phyloP scores from a whole-genome alignment of 2,113 vertebrate species.

The Stomatorhinus ivindoensis region DNA sequence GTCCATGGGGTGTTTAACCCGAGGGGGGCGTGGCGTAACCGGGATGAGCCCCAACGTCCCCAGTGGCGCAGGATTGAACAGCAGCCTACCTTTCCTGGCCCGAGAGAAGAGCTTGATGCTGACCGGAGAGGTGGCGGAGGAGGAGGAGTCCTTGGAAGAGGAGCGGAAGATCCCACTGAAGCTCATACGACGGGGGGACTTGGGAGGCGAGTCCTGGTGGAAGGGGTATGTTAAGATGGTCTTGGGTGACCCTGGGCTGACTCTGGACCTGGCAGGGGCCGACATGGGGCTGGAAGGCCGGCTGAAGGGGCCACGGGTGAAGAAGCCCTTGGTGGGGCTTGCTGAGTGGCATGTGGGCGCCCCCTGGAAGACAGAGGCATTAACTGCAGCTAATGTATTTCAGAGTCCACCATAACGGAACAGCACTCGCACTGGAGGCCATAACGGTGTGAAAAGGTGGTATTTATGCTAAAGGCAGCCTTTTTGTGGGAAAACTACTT shows the following conservation, averaged over 20 bases:
- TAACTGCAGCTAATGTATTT: background rate
- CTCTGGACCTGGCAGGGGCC: slow-evolving; percentile 63
- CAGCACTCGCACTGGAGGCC: background rate
- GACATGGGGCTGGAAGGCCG: slow-evolving; percentile 77
- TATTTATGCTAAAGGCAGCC: background rate
- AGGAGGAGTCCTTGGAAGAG: slow-evolving; percentile 74
- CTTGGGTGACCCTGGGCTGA: slow-evolving; percentile 71
- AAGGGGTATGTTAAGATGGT: slow-evolving; percentile 75
- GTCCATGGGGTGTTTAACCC: background rate
- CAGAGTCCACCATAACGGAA: background rate
- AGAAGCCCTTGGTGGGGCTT: slow-evolving; percentile 75
- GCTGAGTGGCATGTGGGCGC: slow-evolving; percentile 57
- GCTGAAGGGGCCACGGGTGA: slow-evolving; percentile 68
- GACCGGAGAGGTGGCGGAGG: slow-evolving; percentile 67
- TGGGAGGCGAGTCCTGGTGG: slow-evolving; percentile 74
- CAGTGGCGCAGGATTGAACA: background rate
- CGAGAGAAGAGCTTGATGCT: slow-evolving; percentile 81
- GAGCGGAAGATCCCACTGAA: slow-evolving; percentile 89
- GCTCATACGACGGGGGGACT: slow-evolving; percentile 78
- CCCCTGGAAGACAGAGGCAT: slow-evolving; percentile 49
- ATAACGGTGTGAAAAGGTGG: background rate
- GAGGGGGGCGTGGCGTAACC: background rate
- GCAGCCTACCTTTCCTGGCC: slow-evolving; percentile 78
- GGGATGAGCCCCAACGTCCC: background rate
- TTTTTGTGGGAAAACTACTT: background rate